Evolutionary conservation across 2,888 invertebrate genomes (phyloP), one percentile per base, ranked within the genome.

Genomic region (Chromoteleia sp.): DNA sequence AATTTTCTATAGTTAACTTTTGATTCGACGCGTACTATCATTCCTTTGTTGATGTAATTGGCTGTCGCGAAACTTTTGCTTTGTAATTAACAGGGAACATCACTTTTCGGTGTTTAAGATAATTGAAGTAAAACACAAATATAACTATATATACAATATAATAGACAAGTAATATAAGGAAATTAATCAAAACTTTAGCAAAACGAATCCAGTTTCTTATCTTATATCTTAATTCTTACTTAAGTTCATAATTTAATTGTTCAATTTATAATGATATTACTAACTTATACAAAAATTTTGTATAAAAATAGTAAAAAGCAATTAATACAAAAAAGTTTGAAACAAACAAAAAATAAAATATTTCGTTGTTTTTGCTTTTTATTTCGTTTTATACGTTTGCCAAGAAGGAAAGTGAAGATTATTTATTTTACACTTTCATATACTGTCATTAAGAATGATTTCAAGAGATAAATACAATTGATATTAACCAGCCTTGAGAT

Each of bases 401-500:
- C 33, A 33, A 25, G 5, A 25, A 25, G 2, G 5, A 12, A 39
- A 39, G 3, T 14, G 39, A 12, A 39, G 14, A 12, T 43, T 43
- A 17, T 17, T 43, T 48, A n/a, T 21, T 48, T 6, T 48, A 21
- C 21, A n/a, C 21, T 54, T 17, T 54, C 17, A 29, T 17, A 25
- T 10, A 61, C 29, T 30, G n/a, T 30, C 43, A 6, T 15, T n/a
- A 6, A 17, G n/a, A 61, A 0, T 15, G 6, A n/a, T 45, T 30
- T 76, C 41, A 36, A 25, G 25, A 39, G 10, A 21, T 29, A 76
- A 82, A 73, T 45, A 61, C 77, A 73, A 58, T 70, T 71, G 76
- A n/a, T n/a, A 82, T 83, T 85, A 86, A 87, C 85, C 83, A 87
- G 84, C 68, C 65, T 84, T 84, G 85, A 85, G 86, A 88, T 87